A percentile compares a stretch with the other conserved stretches of the same genome.
phyloP scores from a whole-genome alignment of 23 tunicate genomes.

The Aplidium turbinatum region DNA sequence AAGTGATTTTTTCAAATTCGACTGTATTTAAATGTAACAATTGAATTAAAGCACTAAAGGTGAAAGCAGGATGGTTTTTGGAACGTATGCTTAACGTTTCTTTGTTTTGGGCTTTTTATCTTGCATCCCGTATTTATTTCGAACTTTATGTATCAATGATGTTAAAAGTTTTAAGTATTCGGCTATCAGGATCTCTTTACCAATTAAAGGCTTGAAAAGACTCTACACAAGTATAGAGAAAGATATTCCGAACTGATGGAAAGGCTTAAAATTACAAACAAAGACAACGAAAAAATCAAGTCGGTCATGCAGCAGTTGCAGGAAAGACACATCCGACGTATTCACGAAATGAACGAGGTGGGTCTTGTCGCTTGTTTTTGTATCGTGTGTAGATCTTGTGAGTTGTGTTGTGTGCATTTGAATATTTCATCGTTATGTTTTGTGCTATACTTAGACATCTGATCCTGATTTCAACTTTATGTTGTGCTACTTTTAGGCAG shows the following conservation, averaged over 20 bases:
- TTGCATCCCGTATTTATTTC: too few relatives aligned
- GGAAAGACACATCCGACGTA: slow-evolving; percentile 68
- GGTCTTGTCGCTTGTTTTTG: background rate
- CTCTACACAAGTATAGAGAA: slow-evolving; percentile 73
- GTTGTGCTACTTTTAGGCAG: slow-evolving; percentile 33
- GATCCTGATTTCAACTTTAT: background rate
- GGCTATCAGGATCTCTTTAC: too few relatives aligned
- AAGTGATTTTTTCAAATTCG: too few relatives aligned
- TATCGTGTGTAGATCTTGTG: background rate
- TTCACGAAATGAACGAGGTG: slow-evolving; percentile 78
- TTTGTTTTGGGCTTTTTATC: too few relatives aligned
- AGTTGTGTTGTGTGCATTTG: background rate
- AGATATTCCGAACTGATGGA: slow-evolving; percentile 63
- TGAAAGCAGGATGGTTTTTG: too few relatives aligned
- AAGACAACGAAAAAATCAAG: slow-evolving; percentile 74
- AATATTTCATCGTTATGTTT: background rate
- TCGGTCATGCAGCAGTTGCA: slow-evolving; percentile 59
- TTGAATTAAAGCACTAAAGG: too few relatives aligned
- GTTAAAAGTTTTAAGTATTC: too few relatives aligned
- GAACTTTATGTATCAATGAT: too few relatives aligned
- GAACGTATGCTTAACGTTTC: too few relatives aligned
- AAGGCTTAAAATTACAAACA: slow-evolving; percentile 36
- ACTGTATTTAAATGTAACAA: too few relatives aligned
- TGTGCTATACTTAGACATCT: background rate
- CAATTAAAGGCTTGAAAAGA: slow-evolving; percentile 71